Evolutionary conservation across 2,888 invertebrate genomes (phyloP).

Genomic region (Brachyptera putata): DNA sequence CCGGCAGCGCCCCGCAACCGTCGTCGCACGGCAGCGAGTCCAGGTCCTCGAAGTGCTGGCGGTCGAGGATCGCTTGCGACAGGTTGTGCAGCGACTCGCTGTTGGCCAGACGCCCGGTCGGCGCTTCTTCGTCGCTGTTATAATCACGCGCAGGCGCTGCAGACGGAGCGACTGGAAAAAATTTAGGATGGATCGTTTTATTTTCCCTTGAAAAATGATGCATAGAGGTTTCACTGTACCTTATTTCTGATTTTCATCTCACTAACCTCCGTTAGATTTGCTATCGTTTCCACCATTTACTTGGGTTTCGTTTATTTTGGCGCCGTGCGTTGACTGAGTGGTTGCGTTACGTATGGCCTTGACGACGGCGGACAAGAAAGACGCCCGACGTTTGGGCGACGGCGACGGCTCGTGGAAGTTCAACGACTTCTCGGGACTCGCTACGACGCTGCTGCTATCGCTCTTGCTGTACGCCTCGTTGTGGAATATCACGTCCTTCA

Average conservation of each 20-base stretch:
- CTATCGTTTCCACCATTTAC: no score
- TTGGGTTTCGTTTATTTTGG: conserved; percentile 32
- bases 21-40: conserved; percentile 10
- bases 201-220: no score
- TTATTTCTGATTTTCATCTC: no score
- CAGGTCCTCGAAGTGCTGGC: conserved; percentile 51
- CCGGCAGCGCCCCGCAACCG: conserved; percentile 43
- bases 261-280: no score
- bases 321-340: conserved; percentile 35
- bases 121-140: neutral
- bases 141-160: neutral
- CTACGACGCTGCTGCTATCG: conserved; percentile 65
- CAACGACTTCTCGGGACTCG: conserved; percentile 53
- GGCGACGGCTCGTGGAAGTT: conserved; percentile 38
- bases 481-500: conserved; percentile 69
- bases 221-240: no score
- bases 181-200: no score
- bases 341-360: conserved; percentile 62
- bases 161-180: neutral
- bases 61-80: conserved; percentile 69
- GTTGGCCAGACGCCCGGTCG: conserved; percentile 40
- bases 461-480: conserved; percentile 73
- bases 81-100: conserved; percentile 70
- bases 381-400: conserved; percentile 60
- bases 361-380: conserved; percentile 68